Evolutionary conservation across 2,888 invertebrate species (phyloP).

Genomic region (Ariolimax columbianus): DNA sequence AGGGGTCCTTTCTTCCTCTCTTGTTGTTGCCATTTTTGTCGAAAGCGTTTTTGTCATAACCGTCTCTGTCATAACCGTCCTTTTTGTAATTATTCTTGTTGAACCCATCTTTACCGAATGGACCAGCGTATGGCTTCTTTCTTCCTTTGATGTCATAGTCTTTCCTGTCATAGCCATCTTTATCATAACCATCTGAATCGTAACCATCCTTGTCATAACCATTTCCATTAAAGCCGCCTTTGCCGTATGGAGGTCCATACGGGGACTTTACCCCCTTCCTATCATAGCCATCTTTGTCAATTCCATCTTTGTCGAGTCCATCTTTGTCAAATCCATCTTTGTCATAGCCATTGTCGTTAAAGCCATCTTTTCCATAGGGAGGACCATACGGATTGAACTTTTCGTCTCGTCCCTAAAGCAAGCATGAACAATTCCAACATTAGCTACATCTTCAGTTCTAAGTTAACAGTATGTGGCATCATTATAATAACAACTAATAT

Average conservation of each 20-base stretch:
- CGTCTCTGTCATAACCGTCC: slow-evolving; percentile 19
- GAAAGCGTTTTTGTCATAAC: slow-evolving; percentile 26
- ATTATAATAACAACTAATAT: too few relatives aligned
- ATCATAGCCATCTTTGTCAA: slow-evolving; percentile 30
- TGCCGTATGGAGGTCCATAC: slow-evolving; percentile 30
- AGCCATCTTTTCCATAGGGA: slow-evolving; percentile 43
- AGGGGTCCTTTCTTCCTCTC: background rate
- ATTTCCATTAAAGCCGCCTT: slow-evolving; percentile 29
- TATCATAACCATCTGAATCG: slow-evolving; percentile 37
- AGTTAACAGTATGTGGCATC: background rate
- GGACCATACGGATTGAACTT: slow-evolving; percentile 22
- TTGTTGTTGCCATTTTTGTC: slow-evolving; percentile 10
- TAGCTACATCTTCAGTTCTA: too few relatives aligned
- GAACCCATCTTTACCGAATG: slow-evolving; percentile 21
- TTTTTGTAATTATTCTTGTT: slow-evolving; percentile 7
- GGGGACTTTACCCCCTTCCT: slow-evolving; percentile 14
- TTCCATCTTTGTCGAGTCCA: slow-evolving; percentile 39
- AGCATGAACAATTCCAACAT: background rate
- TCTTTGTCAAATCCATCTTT: slow-evolving; percentile 46
- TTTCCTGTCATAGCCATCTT: slow-evolving; percentile 39
- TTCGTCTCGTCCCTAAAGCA: background rate
- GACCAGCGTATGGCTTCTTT: slow-evolving; percentile 16
- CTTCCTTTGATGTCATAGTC: slow-evolving; percentile 27
- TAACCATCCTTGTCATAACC: slow-evolving; percentile 41
- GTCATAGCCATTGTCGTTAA: slow-evolving; percentile 20